Evolutionary conservation across 2,113 vertebrate genomes (phyloP), one percentile per base, ranked within the genome.

Genomic region (Scomber japonicus): DNA sequence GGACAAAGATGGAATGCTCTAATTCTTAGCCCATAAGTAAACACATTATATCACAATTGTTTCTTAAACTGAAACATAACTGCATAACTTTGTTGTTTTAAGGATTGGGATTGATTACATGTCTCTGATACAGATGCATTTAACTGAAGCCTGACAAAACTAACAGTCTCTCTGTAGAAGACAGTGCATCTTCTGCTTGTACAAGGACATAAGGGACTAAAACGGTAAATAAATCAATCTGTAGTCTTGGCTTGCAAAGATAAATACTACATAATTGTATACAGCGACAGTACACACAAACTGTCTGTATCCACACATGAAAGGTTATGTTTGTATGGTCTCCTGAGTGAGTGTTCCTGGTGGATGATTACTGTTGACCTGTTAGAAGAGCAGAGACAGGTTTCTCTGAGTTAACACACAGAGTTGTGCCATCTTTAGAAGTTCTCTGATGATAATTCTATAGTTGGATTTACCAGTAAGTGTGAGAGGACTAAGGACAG

Each of bases 341-440:
- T 85, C 75, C 44, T 80, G 69, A 86, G 60, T 45, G 55, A 66
- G 64, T 50, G 69, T 68, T 84, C 63, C 2, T 9, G 71, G 63
- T 71, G 27, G 49, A 48, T 83, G 63, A 76, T 68, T 80, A 66
- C 75, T 74, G 67, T 67, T 77, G 83, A 80, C 68, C 64, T 54
- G 64, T 40, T 24, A 19, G 44, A 72, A 40, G 35, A 78, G 48
- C 16, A 19, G 74, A 71, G 51, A 46, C 48, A 68, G 49, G 64
- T 55, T 62, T 74, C 24, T 45, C 17, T 45, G n/a, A 9, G 14
- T 55, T 19, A 77, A 27, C 24, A 27, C 31, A 35, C 31, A 35
- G 31, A 6, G 3, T 35, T 4, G 0, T 35, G 35, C 35, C 35
- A 40, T 40, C 35, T 40, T 40, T 9, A 40, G 35, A 40, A 40